Conservation (phyloP, 2,888 invertebrate species). For the Cheilosia soror region DNA sequence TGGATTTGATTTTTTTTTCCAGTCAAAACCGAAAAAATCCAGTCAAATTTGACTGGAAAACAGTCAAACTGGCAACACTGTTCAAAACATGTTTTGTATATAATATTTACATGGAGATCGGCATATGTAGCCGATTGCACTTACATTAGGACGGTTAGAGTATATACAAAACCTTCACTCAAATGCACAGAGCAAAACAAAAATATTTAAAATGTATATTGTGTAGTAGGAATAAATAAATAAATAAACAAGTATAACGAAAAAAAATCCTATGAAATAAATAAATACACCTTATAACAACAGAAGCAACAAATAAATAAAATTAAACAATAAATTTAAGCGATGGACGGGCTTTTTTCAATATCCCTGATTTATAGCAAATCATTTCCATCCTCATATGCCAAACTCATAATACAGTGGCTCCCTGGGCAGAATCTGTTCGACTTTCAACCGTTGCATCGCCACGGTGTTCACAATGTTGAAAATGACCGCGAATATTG, state of each 20-base stretch:
- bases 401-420: slow-evolving; percentile 81
- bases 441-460: slow-evolving; percentile 79
- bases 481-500: slow-evolving; percentile 96
- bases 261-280: not conserved
- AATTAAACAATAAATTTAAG: slow-evolving; percentile 8
- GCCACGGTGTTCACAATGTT: slow-evolving; percentile 91
- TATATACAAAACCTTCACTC: slow-evolving; percentile 38
- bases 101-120: not conserved
- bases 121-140: not conserved
- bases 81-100: not conserved
- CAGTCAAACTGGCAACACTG: too few species aligned
- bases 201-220: slow-evolving; percentile 23
- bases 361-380: slow-evolving; percentile 26
- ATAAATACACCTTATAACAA: slow-evolving; percentile 17
- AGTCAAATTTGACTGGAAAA: too few species aligned
- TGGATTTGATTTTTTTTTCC: too few species aligned
- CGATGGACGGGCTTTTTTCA: slow-evolving; percentile 23
- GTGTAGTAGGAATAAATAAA: slow-evolving; percentile 31
- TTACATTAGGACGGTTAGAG: slow-evolving; percentile 48
- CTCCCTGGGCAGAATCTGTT: slow-evolving; percentile 81
- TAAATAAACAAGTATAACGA: slow-evolving; percentile 16
- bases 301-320: slow-evolving; percentile 36
- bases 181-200: slow-evolving; percentile 4
- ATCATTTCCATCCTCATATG: slow-evolving; percentile 76
- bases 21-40: too few species aligned